Percentiles rank a stretch among this genome's conserved stretches.
Conservation (phyloP, 92 coral and sea anemone genomes). For the Hydrozoanthus gracilis region DNA sequence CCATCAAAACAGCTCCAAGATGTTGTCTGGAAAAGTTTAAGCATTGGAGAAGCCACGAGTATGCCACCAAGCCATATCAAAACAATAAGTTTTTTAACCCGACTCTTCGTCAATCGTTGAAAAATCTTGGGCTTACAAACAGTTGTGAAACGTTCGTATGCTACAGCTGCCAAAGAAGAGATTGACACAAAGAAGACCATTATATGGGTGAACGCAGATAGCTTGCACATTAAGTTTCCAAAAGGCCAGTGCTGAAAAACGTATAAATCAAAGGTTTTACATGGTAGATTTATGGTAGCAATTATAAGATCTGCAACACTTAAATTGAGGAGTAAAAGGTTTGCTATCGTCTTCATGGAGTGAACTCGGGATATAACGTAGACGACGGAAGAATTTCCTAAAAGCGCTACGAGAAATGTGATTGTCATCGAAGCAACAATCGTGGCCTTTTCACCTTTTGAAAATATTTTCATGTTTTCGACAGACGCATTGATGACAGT, state of each 20-base stretch:
- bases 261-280: conserved; percentile 68
- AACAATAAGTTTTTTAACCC: conserved; percentile 45
- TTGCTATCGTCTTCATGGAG: conserved; percentile 82
- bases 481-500: no score
- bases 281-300: conserved; percentile 75
- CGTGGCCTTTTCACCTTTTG: conserved; percentile 54
- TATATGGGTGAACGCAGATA: conserved; percentile 66
- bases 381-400: conserved; percentile 75
- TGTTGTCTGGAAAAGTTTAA: conserved; percentile 50
- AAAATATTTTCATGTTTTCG: neutral
- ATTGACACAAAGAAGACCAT: conserved; percentile 75
- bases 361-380: conserved; percentile 72
- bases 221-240: conserved; percentile 75
- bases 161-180: conserved; percentile 71
- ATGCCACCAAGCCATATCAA: conserved; percentile 71
- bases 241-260: conserved; percentile 72
- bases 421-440: conserved; percentile 56
- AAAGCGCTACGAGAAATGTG: conserved; percentile 69
- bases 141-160: conserved; percentile 74
- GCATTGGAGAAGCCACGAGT: conserved; percentile 61
- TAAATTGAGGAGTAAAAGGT: conserved; percentile 71
- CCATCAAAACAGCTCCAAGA: neutral
- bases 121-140: conserved; percentile 67
- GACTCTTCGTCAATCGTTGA: conserved; percentile 47
- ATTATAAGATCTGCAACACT: conserved; percentile 83